phyloP scores from a whole-genome alignment of 2,797 vertebrate species.

The Pseudocheirus occidentalis region DNA sequence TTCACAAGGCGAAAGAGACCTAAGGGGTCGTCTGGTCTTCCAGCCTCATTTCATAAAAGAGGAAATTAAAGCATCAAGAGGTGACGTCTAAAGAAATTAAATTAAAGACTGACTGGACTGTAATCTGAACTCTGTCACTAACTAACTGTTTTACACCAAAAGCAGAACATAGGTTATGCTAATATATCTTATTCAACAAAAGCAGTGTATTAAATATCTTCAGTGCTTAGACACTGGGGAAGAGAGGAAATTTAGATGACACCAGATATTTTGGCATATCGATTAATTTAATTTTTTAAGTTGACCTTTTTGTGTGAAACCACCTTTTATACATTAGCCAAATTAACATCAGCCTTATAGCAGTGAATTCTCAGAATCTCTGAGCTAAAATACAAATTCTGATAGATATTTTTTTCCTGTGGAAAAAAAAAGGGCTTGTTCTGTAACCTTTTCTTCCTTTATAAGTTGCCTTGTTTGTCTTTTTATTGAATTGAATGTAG shows the following conservation, averaged over 20 bases:
- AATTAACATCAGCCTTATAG: background rate
- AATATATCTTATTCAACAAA: background rate
- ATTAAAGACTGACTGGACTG: background rate
- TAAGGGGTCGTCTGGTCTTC: background rate
- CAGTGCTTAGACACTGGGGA: background rate
- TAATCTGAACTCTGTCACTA: background rate
- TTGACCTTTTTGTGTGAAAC: background rate
- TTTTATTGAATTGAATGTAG: background rate
- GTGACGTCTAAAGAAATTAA: background rate
- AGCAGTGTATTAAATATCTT: background rate
- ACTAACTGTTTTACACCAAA: background rate
- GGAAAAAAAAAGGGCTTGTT: background rate
- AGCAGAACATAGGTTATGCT: background rate
- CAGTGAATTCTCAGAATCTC: background rate
- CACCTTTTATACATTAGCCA: background rate
- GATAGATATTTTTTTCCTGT: background rate
- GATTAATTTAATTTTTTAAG: background rate
- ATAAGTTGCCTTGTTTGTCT: background rate
- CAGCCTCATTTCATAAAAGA: background rate
- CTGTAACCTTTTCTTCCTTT: background rate
- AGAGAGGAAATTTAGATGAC: background rate
- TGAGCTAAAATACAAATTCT: background rate
- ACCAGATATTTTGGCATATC: background rate
- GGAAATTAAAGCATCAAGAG: background rate
- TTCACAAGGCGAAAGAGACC: background rate